Evolutionary conservation across 2,888 invertebrate species (phyloP), one percentile per base, ranked within the genome.

Genomic region (Elmis aenea): DNA sequence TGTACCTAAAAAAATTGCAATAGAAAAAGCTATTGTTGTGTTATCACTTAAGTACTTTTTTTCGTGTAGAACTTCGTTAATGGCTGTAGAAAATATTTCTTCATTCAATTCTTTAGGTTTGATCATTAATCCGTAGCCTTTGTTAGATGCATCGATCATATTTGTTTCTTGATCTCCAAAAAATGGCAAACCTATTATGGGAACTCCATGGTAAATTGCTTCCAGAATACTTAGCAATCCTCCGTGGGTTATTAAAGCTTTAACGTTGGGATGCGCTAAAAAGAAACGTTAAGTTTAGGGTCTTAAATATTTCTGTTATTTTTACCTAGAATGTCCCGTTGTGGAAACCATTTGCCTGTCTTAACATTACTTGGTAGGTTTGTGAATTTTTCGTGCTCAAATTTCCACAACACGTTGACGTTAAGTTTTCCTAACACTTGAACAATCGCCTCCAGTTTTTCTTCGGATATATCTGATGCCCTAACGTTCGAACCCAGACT

Each of bases 361-460:
- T 72, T 64, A 1, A 84, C 66, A 54, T 81, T 81, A 0, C 67
- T 52, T 0, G 80, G 71, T 46, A 73, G 68, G 18, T 72, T 70
- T 1, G 69, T 64, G 6, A 75, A 52, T 3, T 51, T 44, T 3
- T 74, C 68, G 0, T 71, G 70, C 45, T 82, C 81, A 75, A 77
- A 83, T 64, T 83, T 83, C 78, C 80, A 80, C 8, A 84, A 51
- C 1, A 83, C 73, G 6, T 71, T 75, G 40, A 78, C 76, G 34
- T 77, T 75, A 0, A 81, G 48, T 39, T 67, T 69, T 1, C 70
- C 66, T 29, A 84, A 75, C 1, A 72, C 73, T 36, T 74, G 73
- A 3, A 76, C 59, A 23, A 84, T 71, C 1, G 65, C 38, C 2
- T 45, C 12, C 1, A 54, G 25, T 20, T 42, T 46, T 9, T 49